Percentiles rank a stretch among this genome's conserved stretches.
Conservation (phyloP, 2,797 vertebrate genomes). For the Enteromius argenteus region DNA sequence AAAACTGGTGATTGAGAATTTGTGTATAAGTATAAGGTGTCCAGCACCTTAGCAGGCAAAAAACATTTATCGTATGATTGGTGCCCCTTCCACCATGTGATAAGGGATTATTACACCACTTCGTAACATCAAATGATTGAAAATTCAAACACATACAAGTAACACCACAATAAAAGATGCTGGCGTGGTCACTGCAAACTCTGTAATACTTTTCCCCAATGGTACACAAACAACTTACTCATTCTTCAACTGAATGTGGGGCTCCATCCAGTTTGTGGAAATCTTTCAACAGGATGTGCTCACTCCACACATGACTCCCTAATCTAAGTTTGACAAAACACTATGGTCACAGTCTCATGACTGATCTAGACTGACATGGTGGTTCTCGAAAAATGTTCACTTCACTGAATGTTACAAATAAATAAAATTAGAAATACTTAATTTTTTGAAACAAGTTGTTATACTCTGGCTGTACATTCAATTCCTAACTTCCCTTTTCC, state of each 20-base stretch:
- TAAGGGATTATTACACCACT: background rate
- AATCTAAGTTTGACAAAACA: background rate
- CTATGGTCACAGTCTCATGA: background rate
- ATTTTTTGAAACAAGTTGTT: background rate
- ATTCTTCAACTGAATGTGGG: background rate
- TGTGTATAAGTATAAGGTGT: constrained; percentile 5
- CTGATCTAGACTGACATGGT: background rate
- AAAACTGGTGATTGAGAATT: constrained; percentile 3
- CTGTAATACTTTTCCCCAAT: background rate
- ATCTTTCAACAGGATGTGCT: background rate
- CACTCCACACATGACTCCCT: background rate
- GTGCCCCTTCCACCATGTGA: background rate
- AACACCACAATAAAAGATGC: constrained; percentile 1
- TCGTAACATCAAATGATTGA: background rate
- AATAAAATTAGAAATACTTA: background rate
- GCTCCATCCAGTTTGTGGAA: background rate
- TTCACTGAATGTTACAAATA: background rate
- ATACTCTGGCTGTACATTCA: constrained; percentile 21
- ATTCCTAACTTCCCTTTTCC: background rate
- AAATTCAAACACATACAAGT: constrained; percentile 22
- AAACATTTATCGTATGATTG: background rate
- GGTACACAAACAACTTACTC: background rate
- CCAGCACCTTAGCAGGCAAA: constrained; percentile 47
- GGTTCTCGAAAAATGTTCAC: background rate
- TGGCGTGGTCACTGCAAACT: background rate